phyloP scores from a whole-genome alignment of 2,888 invertebrate species.

The Dexiosoma caninum region DNA sequence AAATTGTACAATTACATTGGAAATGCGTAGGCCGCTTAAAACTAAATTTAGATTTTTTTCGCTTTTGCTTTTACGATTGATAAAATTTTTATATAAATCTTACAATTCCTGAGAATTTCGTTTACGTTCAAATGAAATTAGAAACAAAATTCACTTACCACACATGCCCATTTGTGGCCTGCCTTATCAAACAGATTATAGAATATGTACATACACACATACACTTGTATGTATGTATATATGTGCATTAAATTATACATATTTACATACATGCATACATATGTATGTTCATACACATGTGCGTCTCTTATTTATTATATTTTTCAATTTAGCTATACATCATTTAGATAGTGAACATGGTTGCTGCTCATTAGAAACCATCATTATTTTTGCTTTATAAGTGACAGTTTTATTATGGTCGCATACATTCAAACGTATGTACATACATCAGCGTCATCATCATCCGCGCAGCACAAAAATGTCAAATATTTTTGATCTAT shows the following conservation, averaged over 20 bases:
- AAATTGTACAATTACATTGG: too few species aligned
- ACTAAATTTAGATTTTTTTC: too few species aligned
- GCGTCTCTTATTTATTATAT: conserved; percentile 2
- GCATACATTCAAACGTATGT: neutral
- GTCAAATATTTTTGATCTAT: conserved; percentile 58
- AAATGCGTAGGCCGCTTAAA: too few species aligned
- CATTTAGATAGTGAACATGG: conserved; percentile 42
- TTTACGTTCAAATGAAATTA: too few species aligned
- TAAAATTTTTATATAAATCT: too few species aligned
- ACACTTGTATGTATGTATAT: neutral
- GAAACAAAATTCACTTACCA: neutral
- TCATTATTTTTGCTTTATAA: conserved; percentile 44
- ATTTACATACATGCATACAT: neutral
- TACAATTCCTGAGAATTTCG: too few species aligned
- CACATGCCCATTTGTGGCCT: neutral
- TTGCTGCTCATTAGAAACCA: conserved; percentile 30
- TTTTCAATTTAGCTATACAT: conserved; percentile 36
- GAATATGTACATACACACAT: too few species aligned
- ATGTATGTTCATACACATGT: neutral
- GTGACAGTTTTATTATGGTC: conserved; percentile 54
- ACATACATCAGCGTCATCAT: conserved; percentile 3
- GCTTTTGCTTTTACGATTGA: too few species aligned
- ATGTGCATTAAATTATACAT: neutral
- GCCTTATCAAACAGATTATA: conserved; percentile 4
- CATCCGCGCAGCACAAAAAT: conserved; percentile 31